These are phyloP conservation scores for Phylloscopus whistleri DNA, from an alignment of 2,113 vertebrate genomes.

Conservation along the genomic window DNA sequence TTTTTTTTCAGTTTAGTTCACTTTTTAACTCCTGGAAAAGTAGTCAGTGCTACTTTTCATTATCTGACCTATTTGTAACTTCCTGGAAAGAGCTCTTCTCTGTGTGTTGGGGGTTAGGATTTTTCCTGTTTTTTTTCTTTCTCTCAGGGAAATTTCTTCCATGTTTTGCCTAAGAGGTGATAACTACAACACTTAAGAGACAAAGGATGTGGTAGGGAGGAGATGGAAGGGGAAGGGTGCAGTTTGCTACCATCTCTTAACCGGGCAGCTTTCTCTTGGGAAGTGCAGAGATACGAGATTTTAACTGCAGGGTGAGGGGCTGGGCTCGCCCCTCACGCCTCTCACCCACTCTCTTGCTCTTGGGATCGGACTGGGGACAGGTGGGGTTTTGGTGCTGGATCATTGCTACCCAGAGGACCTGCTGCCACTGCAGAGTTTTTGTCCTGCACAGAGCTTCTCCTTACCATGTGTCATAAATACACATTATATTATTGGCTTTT, in stretches of 20 bases:
- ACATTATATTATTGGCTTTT: neutral
- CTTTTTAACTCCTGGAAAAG: neutral
- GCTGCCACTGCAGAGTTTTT: neutral
- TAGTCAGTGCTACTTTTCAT: neutral
- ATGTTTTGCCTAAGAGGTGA: neutral
- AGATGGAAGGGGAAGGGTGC: neutral
- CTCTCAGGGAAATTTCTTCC: neutral
- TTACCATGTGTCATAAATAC: neutral
- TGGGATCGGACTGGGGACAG: no score
- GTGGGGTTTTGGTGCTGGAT: neutral
- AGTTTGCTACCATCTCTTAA: neutral
- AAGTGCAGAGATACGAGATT: neutral
- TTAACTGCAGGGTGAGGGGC: neutral
- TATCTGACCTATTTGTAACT: neutral
- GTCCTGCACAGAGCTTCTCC: neutral
- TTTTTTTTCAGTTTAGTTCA: neutral
- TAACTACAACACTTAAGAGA: neutral
- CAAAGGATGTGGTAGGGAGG: neutral
- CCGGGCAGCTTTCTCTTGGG: neutral
- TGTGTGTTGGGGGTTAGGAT: neutral
- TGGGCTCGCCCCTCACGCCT: fast-evolving
- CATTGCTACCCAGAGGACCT: neutral
- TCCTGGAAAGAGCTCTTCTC: neutral
- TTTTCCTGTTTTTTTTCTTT: neutral
- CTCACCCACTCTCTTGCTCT: fast-evolving